Evolutionary conservation across 2,888 invertebrate species (phyloP), one percentile per base, ranked within the genome.

Genomic region (Furcula furcula): DNA sequence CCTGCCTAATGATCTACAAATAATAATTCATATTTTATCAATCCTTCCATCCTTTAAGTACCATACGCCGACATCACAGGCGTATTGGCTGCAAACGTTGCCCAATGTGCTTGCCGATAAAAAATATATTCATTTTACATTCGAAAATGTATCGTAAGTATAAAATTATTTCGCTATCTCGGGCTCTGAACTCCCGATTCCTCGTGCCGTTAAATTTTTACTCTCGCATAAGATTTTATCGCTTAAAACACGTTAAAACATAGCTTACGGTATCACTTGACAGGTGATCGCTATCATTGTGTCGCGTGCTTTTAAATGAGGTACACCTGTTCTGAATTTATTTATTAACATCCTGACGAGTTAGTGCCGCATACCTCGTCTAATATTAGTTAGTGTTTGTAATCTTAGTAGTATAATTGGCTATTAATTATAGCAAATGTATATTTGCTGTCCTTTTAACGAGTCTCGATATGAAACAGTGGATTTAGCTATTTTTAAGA

Each of bases 281-380:
- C 42, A 46, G 51, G 52, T 38, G 65, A 67, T 67, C 65, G 50
- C 55, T 69, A 75, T 76, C 72, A 65, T 61, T 66, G 66, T 73
- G 67, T 51, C 67, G 57, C 65, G 66, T 54, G 59, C 56, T 65
- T 59, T 58, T 53, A 50, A 61, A 62, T 55, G 45, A 50, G 50
- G 50, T 49, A 66, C 83, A 82, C 75, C 82, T 83, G 81, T 73
- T 76, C 62, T 40, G 39, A 36, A 55, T 51, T 66, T 81, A 77
- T 80, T 76, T 73, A 71, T 62, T 36, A 55, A 52, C 67, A 69
- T 64, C 58, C 63, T 66, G 60, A 46, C 64, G 55, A 52, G 58
- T 56, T 62, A 64, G 49, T 25, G 16, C 34, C 37, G 58, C 55
- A 52, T 53, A 57, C 40, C 43, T 60, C 43, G 46, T 47, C 46